Conservation (phyloP, 2,888 invertebrate species). For the Matsumyia berberina region DNA sequence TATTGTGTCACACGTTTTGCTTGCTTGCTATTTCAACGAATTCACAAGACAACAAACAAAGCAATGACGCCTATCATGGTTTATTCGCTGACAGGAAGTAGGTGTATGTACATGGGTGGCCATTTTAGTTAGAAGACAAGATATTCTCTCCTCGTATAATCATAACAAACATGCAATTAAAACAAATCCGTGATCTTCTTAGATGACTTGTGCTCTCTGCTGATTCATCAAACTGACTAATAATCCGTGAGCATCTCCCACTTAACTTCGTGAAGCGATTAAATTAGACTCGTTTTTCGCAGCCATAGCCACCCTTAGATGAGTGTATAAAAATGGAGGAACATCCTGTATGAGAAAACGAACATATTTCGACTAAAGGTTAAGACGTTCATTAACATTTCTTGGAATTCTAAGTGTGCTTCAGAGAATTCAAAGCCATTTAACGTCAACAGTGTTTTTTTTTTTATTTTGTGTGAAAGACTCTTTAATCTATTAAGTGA, state of each 20-base stretch:
- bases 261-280: slow-evolving; percentile 1
- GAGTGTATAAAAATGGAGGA: background rate
- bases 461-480: background rate
- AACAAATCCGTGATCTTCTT: slow-evolving; percentile 3
- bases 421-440: background rate
- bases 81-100: slow-evolving; percentile 3
- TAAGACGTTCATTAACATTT: slow-evolving; percentile 14
- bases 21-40: background rate
- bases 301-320: slow-evolving; percentile 4
- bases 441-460: background rate
- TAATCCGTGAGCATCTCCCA: slow-evolving; percentile 3
- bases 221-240: slow-evolving; percentile 21
- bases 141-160: background rate
- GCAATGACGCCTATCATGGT: background rate
- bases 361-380: background rate
- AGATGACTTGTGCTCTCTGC: background rate
- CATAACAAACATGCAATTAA: background rate
- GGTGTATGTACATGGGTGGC: too few species aligned
- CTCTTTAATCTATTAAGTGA: slow-evolving; percentile 11
- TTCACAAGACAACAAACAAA: background rate
- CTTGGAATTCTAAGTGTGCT: background rate
- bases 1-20: too few species aligned
- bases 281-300: background rate
- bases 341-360: background rate
- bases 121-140: background rate